Evolutionary conservation across 92 coral and sea anemone genomes (phyloP).

Genomic region (Siderastrea radians): DNA sequence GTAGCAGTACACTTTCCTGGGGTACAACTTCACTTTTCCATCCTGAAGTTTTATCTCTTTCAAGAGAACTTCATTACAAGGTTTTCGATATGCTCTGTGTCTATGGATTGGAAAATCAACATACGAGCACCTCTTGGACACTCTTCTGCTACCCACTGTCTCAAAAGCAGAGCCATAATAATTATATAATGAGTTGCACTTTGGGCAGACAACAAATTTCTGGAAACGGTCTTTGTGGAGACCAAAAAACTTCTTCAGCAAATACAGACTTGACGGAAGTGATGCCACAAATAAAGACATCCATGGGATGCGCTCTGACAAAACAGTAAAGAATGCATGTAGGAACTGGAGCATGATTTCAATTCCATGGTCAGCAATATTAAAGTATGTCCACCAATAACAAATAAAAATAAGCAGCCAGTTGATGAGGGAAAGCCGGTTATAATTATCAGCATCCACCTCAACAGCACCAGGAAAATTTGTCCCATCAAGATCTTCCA

Average conservation of each 20-base stretch:
- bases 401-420: too few species aligned
- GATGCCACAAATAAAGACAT: slow-evolving; percentile 38
- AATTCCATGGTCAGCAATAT: slow-evolving; percentile 68
- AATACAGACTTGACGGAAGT: slow-evolving; percentile 66
- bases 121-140: too few species aligned
- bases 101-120: too few species aligned
- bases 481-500: background rate
- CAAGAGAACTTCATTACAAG: slow-evolving; percentile 40
- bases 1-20: background rate
- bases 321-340: too few species aligned
- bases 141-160: slow-evolving; percentile 48
- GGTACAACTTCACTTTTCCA: slow-evolving; percentile 12
- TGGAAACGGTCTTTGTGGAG: too few species aligned
- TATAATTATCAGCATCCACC: background rate
- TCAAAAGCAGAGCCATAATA: slow-evolving; percentile 38
- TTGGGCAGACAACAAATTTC: too few species aligned
- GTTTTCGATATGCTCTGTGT: too few species aligned
- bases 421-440: too few species aligned
- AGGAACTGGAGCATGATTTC: slow-evolving; percentile 58
- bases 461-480: slow-evolving; percentile 9
- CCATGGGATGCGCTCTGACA: too few species aligned
- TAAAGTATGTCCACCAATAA: too few species aligned
- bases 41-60: slow-evolving; percentile 29
- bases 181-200: too few species aligned
- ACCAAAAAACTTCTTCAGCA: slow-evolving; percentile 49